Conservation (phyloP, 1,140 invertebrate species). For the Conus betulinus region DNA sequence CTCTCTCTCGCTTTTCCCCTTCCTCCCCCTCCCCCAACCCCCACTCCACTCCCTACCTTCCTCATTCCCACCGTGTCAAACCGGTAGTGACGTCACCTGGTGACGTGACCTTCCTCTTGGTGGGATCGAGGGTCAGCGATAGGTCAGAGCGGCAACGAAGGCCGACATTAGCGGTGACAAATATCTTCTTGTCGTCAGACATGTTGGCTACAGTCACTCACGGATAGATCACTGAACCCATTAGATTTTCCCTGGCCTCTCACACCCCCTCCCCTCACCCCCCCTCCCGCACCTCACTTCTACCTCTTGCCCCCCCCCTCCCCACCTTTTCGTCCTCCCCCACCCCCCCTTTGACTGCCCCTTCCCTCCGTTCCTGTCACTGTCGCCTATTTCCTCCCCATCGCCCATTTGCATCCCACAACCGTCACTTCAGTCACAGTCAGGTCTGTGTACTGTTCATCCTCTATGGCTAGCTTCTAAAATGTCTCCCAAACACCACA, state of each 20-base stretch:
- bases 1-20: neutral
- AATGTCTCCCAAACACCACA: no score
- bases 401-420: no score
- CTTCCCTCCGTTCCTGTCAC: no score
- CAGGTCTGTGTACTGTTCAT: no score
- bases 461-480: no score
- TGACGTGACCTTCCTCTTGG: neutral
- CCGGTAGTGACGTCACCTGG: conserved; percentile 8
- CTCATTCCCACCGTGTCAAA: neutral
- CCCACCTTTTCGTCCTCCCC: no score
- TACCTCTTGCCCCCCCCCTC: no score
- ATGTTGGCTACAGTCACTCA: neutral
- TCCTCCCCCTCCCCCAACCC: neutral
- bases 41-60: neutral
- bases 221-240: neutral
- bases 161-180: neutral
- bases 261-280: neutral
- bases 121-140: neutral
- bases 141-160: neutral
- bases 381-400: no score
- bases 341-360: no score
- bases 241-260: neutral
- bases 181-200: neutral
- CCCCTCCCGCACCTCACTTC: no score
- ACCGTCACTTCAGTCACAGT: no score